Percentiles rank a stretch among this genome's conserved stretches.
Evolutionary conservation across 2,797 vertebrate genomes (phyloP).

Genomic region (Taenioides sp.): DNA sequence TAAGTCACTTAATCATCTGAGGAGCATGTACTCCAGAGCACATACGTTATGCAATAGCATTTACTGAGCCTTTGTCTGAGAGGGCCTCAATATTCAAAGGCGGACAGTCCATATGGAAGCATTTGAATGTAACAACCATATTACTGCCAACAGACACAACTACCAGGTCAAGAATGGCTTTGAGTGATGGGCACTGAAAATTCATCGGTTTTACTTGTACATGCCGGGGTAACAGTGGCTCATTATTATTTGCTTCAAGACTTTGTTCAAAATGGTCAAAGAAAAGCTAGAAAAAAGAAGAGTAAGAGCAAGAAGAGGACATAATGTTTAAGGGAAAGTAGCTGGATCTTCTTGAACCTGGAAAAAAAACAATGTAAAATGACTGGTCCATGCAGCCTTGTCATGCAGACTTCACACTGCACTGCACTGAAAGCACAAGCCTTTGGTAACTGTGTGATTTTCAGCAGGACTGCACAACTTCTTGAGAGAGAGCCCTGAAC

Average conservation of each 20-base stretch:
- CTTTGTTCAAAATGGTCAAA: constrained; percentile 42
- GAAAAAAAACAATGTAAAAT: constrained; percentile 25
- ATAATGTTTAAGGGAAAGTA: constrained; percentile 4
- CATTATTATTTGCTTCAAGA: constrained; percentile 35
- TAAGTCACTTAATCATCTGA: constrained; percentile 17
- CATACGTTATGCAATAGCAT: constrained; percentile 38
- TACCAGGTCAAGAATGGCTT: constrained; percentile 23
- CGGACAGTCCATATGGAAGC: constrained; percentile 50
- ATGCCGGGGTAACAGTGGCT: constrained; percentile 33
- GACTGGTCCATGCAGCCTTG: constrained; percentile 42
- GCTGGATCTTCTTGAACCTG: constrained; percentile 28
- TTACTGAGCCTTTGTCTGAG: constrained; percentile 33
- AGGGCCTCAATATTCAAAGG: constrained; percentile 54
- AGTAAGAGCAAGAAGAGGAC: constrained; percentile 15
- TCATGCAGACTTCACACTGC: constrained; percentile 47
- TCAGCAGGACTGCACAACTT: neutral
- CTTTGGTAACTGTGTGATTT: constrained; percentile 1
- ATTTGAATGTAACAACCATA: constrained; percentile 50
- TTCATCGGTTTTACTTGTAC: constrained; percentile 41
- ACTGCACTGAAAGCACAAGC: constrained; percentile 42
- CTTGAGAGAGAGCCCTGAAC: neutral
- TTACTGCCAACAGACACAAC: constrained; percentile 46
- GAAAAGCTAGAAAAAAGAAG: constrained; percentile 13
- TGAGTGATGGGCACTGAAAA: constrained; percentile 49
- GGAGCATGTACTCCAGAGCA: constrained; percentile 31